phyloP scores from a whole-genome alignment of 1,140 invertebrate species.

The Pseudobourletiella spinata region DNA sequence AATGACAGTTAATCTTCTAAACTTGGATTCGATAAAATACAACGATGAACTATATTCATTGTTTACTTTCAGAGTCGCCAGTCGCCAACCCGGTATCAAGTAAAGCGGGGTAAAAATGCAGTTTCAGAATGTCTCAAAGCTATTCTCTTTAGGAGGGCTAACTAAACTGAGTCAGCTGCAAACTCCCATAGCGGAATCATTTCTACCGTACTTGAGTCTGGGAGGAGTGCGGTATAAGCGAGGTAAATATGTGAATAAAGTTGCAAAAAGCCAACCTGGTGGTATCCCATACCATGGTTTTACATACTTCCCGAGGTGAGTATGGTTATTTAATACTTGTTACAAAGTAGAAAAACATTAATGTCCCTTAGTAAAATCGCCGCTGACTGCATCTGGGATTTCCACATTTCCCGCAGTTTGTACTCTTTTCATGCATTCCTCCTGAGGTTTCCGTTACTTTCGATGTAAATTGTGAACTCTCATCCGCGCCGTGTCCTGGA shows the following conservation, averaged over 20 bases:
- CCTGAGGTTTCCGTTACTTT: too few relatives aligned
- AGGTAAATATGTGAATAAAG: neutral
- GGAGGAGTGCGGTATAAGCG: slow-evolving; percentile 15
- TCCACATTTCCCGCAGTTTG: neutral
- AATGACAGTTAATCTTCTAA: too few relatives aligned
- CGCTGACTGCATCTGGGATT: too few relatives aligned
- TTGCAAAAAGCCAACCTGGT: neutral
- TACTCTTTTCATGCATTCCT: too few relatives aligned
- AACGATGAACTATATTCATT: too few relatives aligned
- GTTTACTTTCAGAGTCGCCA: too few relatives aligned
- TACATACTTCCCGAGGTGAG: slow-evolving; percentile 50
- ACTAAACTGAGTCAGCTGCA: neutral
- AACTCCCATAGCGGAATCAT: neutral
- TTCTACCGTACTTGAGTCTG: neutral
- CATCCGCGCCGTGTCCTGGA: too few relatives aligned
- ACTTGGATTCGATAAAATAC: too few relatives aligned
- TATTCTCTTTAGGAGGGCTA: neutral
- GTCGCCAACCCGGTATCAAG: too few relatives aligned
- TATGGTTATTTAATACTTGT: neutral
- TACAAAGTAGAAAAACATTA: neutral
- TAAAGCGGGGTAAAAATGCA: too few relatives aligned
- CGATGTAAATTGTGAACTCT: too few relatives aligned
- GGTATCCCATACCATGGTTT: slow-evolving; percentile 43
- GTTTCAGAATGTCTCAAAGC: neutral
- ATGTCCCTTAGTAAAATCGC: neutral